phyloP scores from a whole-genome alignment of 2,888 invertebrate species.

The Tillus elongatus region DNA sequence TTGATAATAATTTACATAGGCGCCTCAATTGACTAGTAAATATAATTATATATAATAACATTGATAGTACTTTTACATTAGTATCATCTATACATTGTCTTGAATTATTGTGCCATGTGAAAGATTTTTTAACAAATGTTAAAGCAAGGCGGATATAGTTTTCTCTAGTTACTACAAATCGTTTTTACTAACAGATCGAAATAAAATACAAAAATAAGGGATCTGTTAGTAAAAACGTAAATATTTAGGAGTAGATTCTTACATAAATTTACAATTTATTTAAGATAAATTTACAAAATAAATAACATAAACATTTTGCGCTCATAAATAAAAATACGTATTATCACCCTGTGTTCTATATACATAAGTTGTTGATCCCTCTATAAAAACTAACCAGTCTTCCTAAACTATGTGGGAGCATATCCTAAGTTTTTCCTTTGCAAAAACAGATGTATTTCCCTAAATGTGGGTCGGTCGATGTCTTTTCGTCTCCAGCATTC shows the following conservation, averaged over 20 bases:
- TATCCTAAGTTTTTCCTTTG: conserved; percentile 61
- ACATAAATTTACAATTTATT: background rate
- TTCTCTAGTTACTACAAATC: background rate
- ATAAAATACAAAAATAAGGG: background rate
- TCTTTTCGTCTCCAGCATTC: conserved; percentile 80
- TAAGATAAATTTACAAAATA: conserved; percentile 3
- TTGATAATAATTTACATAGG: conserved; percentile 25
- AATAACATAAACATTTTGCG: conserved; percentile 3
- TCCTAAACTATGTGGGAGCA: conserved; percentile 45
- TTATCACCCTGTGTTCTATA: conserved; percentile 43
- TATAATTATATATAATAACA: conserved; percentile 33
- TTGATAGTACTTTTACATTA: conserved; percentile 32
- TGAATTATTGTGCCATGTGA: conserved; percentile 42
- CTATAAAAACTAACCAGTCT: conserved; percentile 25
- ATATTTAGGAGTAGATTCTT: background rate
- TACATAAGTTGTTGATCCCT: conserved; percentile 38
- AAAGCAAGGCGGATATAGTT: background rate
- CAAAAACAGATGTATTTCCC: conserved; percentile 73
- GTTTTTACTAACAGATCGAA: background rate
- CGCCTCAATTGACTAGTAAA: conserved; percentile 40
- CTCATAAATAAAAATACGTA: conserved; percentile 22
- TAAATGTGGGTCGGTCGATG: conserved; percentile 65
- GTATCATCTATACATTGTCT: conserved; percentile 40
- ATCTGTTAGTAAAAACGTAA: conserved; percentile 3
- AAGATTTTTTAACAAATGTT: conserved; percentile 33